phyloP scores from a whole-genome alignment of 2,797 vertebrate genomes.

The Onychomys torridus region DNA sequence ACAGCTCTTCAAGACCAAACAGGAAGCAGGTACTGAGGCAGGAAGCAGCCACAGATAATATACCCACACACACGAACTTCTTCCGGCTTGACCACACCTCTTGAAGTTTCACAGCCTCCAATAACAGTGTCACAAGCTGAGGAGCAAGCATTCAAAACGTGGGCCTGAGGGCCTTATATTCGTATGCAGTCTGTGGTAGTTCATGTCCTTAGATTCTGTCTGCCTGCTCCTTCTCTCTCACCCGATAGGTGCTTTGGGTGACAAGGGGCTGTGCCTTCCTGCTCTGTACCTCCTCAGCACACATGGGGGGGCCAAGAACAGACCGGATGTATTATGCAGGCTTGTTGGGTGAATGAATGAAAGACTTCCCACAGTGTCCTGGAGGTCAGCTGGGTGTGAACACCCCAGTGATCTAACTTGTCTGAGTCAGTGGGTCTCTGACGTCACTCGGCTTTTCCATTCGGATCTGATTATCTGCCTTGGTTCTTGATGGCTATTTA shows the following conservation, averaged over 20 bases:
- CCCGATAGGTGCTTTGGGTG: neutral
- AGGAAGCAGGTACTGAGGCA: neutral
- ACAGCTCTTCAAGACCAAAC: neutral
- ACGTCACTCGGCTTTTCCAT: neutral
- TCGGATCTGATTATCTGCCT: neutral
- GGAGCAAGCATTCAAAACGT: neutral
- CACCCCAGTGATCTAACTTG: neutral
- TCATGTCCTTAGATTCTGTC: neutral
- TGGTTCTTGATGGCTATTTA: conserved; percentile 29
- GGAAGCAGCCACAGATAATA: neutral
- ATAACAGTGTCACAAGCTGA: neutral
- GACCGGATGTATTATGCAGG: neutral
- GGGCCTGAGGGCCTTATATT: neutral
- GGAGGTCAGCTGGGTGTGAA: neutral
- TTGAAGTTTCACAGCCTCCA: neutral
- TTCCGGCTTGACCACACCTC: neutral
- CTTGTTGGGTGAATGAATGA: conserved; percentile 51
- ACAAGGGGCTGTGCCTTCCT: neutral
- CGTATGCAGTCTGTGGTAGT: neutral
- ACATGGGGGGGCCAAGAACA: neutral
- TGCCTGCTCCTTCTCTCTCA: neutral
- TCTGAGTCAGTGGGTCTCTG: neutral
- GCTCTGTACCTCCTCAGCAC: neutral
- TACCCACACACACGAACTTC: neutral
- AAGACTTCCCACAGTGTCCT: neutral